Percentiles rank a stretch among this genome's conserved stretches.
These are phyloP conservation scores for Protosalanx chinensis DNA, from an alignment of 2,797 vertebrate species.

Conservation along the genomic window DNA sequence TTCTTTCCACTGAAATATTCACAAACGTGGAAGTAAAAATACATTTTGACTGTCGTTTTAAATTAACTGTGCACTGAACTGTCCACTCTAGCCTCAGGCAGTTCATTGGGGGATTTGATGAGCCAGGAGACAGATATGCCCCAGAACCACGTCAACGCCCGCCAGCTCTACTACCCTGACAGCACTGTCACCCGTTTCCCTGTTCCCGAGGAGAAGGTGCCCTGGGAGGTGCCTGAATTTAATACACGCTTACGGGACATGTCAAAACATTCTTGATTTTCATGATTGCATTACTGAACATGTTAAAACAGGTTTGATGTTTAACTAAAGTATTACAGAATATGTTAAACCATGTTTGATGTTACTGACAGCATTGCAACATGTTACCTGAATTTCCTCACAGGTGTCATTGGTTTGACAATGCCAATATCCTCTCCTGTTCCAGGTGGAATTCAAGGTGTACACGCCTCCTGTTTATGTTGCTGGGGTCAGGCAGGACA, in stretches of 20 bases:
- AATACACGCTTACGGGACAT: not conserved
- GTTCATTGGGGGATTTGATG: slow-evolving; percentile 36
- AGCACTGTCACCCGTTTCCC: slow-evolving; percentile 79
- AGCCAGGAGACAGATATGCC: slow-evolving; percentile 45
- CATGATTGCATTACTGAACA: not conserved
- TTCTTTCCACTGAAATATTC: not conserved
- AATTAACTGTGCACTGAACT: not conserved
- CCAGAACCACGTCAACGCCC: slow-evolving; percentile 72
- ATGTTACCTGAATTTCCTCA: not conserved
- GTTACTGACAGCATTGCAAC: not conserved
- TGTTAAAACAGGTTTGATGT: not conserved
- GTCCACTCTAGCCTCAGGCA: slow-evolving; percentile 21
- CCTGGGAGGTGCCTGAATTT: slow-evolving; percentile 83
- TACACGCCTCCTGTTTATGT: slow-evolving; percentile 77
- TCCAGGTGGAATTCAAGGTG: slow-evolving; percentile 77
- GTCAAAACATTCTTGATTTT: not conserved
- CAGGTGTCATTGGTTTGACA: slow-evolving; percentile 1
- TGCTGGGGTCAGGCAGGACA: slow-evolving; percentile 40
- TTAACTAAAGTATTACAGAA: not conserved
- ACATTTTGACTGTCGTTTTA: not conserved
- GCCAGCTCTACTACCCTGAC: slow-evolving; percentile 78
- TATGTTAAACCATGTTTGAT: not conserved
- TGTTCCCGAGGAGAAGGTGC: slow-evolving; percentile 92
- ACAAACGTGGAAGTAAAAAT: too few relatives aligned
- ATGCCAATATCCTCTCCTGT: slow-evolving; percentile 6